Conservation (phyloP, 37 sponge, comb jelly and placozoan genomes). For the Oopsacas minuta region DNA sequence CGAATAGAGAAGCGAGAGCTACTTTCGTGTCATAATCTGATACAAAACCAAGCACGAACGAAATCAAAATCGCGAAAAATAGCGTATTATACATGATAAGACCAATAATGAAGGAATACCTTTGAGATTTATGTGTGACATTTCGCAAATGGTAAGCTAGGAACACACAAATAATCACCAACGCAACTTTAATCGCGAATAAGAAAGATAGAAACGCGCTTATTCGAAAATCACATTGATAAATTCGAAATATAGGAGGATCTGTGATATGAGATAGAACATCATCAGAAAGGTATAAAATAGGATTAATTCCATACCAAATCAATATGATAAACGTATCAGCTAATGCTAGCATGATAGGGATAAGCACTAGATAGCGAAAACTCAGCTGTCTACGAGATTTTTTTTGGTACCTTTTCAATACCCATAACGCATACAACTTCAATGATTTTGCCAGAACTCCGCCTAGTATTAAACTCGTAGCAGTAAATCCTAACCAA, state of each 20-base stretch:
- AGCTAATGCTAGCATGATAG: neutral
- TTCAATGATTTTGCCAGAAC: neutral
- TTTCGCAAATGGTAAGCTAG: constrained; percentile 13
- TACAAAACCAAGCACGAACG: neutral
- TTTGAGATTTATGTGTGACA: constrained; percentile 9
- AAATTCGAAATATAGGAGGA: neutral
- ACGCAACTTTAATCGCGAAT: neutral
- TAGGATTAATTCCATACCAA: neutral
- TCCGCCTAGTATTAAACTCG: neutral
- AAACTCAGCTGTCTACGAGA: neutral
- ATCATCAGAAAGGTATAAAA: neutral
- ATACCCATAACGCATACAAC: constrained; percentile 8
- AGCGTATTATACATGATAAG: neutral
- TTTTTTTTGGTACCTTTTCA: neutral
- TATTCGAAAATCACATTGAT: neutral
- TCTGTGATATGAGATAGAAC: neutral
- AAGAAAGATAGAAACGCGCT: neutral
- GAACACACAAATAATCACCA: neutral
- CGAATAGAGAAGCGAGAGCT: neutral
- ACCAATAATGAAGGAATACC: neutral
- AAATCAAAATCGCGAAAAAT: neutral
- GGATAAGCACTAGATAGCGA: neutral
- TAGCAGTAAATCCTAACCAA: neutral
- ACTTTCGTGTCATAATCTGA: neutral
- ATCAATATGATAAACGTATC: neutral